A percentile compares a stretch with the other conserved stretches of the same genome.
Evolutionary conservation across 2,113 vertebrate genomes (phyloP).

Genomic region (Trematomus loennbergii): DNA sequence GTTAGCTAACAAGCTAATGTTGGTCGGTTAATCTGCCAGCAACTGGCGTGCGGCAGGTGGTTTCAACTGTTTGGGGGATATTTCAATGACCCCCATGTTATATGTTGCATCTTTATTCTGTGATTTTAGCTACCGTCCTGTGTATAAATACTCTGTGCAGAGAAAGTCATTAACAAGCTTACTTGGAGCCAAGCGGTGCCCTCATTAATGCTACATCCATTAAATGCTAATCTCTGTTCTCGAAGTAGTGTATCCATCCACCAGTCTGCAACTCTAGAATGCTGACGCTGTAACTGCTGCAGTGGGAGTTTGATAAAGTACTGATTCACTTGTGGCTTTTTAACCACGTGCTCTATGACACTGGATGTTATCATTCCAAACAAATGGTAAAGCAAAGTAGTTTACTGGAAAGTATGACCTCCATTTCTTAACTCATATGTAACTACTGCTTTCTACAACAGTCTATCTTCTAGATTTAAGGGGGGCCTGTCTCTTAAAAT

Average conservation of each 20-base stretch:
- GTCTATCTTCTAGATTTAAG: too few species aligned
- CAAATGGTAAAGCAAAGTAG: neutral
- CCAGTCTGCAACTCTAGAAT: neutral
- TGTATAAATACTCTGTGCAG: neutral
- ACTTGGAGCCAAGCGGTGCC: neutral
- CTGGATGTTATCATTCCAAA: neutral
- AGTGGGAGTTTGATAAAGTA: neutral
- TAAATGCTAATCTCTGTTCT: neutral
- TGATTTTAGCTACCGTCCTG: neutral
- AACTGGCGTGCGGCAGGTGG: neutral
- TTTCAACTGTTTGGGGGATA: neutral
- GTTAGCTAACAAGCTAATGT: conserved; percentile 4
- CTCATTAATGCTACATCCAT: conserved; percentile 1
- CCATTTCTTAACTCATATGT: neutral
- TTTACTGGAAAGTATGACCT: too few species aligned
- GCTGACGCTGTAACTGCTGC: neutral
- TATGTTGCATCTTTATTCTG: neutral
- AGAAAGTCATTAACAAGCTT: conserved; percentile 25
- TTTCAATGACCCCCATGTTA: neutral
- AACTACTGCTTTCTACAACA: too few species aligned
- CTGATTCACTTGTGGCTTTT: neutral
- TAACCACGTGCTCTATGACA: too few species aligned
- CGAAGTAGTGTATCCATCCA: neutral
- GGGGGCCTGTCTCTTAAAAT: neutral
- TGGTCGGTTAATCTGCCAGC: neutral